phyloP scores from a whole-genome alignment of 2,113 vertebrate genomes.

The Podocnemis expansa region DNA sequence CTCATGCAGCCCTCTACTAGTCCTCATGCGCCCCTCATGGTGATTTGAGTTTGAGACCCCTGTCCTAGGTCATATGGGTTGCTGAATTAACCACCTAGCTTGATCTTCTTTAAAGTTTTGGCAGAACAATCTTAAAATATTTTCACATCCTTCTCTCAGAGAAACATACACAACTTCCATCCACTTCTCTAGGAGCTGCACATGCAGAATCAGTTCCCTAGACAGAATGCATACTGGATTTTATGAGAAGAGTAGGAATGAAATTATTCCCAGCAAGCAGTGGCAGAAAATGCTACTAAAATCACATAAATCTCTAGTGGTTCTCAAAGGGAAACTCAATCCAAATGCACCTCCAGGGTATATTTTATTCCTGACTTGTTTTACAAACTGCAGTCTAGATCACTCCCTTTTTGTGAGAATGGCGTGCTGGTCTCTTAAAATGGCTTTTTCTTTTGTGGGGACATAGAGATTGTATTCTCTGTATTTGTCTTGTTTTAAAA shows the following conservation, averaged over 20 bases:
- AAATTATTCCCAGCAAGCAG: neutral
- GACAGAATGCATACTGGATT: slow-evolving; percentile 18
- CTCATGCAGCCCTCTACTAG: too few relatives aligned
- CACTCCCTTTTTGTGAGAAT: slow-evolving; percentile 2
- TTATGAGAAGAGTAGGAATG: neutral
- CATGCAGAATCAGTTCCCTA: neutral
- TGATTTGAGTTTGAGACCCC: too few relatives aligned
- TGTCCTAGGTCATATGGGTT: neutral
- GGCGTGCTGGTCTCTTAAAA: neutral
- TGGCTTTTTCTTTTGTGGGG: neutral
- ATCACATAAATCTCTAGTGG: neutral
- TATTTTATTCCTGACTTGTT: neutral
- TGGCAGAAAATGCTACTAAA: neutral
- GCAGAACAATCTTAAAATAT: neutral
- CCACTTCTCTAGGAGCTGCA: neutral
- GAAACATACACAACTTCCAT: neutral
- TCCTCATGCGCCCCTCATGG: too few relatives aligned
- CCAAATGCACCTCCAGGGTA: neutral
- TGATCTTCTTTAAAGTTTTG: neutral
- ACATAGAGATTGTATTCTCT: neutral
- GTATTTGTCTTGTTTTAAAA: neutral
- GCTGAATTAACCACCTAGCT: neutral
- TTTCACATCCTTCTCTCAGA: slow-evolving; percentile 7
- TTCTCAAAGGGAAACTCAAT: neutral
- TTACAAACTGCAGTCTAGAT: slow-evolving; percentile 17